Conservation (phyloP, 1,140 invertebrate genomes). For the Drosophila tsacasi region DNA sequence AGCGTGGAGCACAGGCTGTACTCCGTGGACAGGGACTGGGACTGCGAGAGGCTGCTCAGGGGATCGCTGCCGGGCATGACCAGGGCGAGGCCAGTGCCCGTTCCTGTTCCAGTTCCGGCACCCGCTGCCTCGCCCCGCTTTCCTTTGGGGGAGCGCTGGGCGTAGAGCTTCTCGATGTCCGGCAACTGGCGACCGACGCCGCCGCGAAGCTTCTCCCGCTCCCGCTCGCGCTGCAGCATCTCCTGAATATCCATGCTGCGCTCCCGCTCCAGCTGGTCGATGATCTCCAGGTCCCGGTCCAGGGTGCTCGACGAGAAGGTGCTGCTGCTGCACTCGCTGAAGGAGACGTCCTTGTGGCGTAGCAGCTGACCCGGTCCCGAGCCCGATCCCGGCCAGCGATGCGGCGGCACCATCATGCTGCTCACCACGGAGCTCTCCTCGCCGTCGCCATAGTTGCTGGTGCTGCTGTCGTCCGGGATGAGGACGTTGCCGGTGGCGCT, state of each 20-base stretch:
- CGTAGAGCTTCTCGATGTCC: conserved; percentile 79
- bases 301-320: conserved; percentile 80
- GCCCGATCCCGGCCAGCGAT: conserved; percentile 53
- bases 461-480: conserved; percentile 72
- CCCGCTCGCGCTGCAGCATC: conserved; percentile 75
- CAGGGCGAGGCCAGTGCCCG: conserved; percentile 32
- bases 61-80: conserved; percentile 73
- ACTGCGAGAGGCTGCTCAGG: conserved; percentile 56
- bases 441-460: conserved; percentile 80
- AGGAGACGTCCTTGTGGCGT: conserved; percentile 72
- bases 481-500: conserved; percentile 17
- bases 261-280: conserved; percentile 81
- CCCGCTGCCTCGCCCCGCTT: conserved; percentile 39
- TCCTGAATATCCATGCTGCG: conserved; percentile 84
- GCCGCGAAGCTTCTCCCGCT: conserved; percentile 64
- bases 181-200: conserved; percentile 65
- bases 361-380: conserved; percentile 13
- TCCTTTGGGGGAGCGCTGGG: conserved; percentile 71
- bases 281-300: conserved; percentile 82
- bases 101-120: background rate
- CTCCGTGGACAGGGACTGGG: conserved; percentile 64
- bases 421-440: conserved; percentile 82
- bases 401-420: conserved; percentile 77
- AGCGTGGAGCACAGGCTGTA: conserved; percentile 70
- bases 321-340: conserved; percentile 77